phyloP scores from a whole-genome alignment of 2,888 invertebrate genomes.

The Torymus tubicola region DNA sequence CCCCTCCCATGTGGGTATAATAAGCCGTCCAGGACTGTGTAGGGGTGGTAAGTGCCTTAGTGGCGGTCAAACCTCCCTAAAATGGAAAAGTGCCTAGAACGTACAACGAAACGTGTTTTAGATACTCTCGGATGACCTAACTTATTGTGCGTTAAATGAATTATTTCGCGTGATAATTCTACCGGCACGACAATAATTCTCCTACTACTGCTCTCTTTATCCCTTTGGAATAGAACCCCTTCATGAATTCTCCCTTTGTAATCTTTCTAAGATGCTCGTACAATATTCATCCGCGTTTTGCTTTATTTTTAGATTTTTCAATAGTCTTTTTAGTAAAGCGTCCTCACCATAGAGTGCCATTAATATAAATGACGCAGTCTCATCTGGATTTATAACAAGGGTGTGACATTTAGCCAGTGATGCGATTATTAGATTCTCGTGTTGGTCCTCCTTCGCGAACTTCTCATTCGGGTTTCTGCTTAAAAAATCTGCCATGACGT shows the following conservation, averaged over 20 bases:
- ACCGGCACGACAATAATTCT: too few relatives aligned
- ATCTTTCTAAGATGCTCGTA: background rate
- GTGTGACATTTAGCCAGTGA: background rate
- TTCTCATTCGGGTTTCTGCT: background rate
- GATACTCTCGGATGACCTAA: too few relatives aligned
- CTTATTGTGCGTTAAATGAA: too few relatives aligned
- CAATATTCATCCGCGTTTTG: background rate
- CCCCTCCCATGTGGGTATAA: too few relatives aligned
- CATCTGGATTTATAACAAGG: background rate
- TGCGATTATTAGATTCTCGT: background rate
- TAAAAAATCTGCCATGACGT: background rate
- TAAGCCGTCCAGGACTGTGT: too few relatives aligned
- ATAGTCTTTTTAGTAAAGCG: too few relatives aligned
- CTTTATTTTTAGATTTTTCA: background rate
- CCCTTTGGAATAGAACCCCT: background rate
- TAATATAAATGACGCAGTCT: background rate
- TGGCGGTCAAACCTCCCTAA: too few relatives aligned
- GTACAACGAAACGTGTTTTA: too few relatives aligned
- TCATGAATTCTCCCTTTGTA: background rate
- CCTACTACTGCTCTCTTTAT: background rate
- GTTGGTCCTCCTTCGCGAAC: background rate
- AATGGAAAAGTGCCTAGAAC: too few relatives aligned
- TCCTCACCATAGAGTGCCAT: too few relatives aligned
- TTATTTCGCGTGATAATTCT: too few relatives aligned
- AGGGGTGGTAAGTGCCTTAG: too few relatives aligned